Conservation (phyloP, 2,113 vertebrate species). For the Puffinus mauretanicus region DNA sequence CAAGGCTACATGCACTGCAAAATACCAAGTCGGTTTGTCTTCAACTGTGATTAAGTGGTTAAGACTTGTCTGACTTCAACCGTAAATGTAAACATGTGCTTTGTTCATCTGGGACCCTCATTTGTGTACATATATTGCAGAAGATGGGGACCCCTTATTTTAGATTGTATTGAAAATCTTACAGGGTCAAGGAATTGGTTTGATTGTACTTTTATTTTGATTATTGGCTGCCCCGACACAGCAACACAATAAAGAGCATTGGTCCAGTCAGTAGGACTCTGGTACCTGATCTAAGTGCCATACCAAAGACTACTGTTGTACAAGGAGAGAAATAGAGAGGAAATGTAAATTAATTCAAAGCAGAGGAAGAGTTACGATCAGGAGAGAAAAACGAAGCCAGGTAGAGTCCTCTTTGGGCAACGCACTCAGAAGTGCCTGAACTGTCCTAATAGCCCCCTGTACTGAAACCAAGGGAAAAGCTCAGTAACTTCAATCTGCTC, state of each 20-base stretch:
- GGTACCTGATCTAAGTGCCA: neutral
- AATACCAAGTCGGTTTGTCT: neutral
- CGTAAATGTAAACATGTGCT: neutral
- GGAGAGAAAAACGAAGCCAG: neutral
- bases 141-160: neutral
- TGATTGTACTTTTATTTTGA: neutral
- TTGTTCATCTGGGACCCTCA: neutral
- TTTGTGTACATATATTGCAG: neutral
- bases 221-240: neutral
- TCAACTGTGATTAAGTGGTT: neutral
- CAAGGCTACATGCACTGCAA: neutral
- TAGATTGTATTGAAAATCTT: neutral
- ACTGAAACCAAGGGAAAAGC: neutral
- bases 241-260: neutral
- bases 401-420: neutral
- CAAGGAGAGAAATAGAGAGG: neutral
- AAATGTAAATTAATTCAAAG: neutral
- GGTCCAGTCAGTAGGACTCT: neutral
- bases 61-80: neutral
- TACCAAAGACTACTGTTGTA: neutral
- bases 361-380: neutral
- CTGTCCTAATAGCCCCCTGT: neutral
- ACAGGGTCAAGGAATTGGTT: neutral
- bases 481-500: neutral
- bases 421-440: neutral